These are phyloP conservation scores for Macroglossus sobrinus DNA, from an alignment of 2,113 vertebrate species.

Conservation along the genomic window DNA sequence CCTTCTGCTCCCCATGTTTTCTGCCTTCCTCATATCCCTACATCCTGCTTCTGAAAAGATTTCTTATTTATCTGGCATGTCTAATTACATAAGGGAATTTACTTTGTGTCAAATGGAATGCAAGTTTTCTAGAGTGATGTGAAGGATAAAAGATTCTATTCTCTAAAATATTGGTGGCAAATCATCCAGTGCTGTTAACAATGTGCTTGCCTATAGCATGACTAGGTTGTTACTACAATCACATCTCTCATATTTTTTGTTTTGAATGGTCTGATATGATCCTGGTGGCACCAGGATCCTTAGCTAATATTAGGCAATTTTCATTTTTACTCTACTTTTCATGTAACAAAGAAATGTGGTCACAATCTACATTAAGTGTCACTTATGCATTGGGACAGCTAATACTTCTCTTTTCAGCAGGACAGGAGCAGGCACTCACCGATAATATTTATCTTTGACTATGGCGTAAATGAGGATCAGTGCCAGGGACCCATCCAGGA, in stretches of 20 bases:
- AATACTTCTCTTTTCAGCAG: neutral
- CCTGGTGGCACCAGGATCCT: neutral
- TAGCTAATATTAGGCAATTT: neutral
- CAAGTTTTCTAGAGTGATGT: neutral
- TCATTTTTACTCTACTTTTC: neutral
- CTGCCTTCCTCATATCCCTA: neutral
- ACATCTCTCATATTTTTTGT: neutral
- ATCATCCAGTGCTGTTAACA: neutral
- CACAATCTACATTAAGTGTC: neutral
- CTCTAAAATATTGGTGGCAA: neutral
- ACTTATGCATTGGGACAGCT: neutral
- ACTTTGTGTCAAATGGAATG: neutral
- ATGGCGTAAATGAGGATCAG: conserved; percentile 82
- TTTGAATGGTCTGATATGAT: neutral
- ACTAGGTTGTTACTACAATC: neutral
- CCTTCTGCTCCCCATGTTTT: neutral
- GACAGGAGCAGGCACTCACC: conserved; percentile 56
- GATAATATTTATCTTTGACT: conserved; percentile 80
- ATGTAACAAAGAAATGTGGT: neutral
- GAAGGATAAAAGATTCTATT: neutral
- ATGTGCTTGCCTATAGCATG: neutral
- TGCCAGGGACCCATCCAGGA: conserved; percentile 78
- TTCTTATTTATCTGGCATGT: neutral
- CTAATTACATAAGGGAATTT: neutral
- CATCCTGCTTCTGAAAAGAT: neutral